phyloP scores from a whole-genome alignment of 2,888 invertebrate genomes.

The Eupithecia abbreviata region DNA sequence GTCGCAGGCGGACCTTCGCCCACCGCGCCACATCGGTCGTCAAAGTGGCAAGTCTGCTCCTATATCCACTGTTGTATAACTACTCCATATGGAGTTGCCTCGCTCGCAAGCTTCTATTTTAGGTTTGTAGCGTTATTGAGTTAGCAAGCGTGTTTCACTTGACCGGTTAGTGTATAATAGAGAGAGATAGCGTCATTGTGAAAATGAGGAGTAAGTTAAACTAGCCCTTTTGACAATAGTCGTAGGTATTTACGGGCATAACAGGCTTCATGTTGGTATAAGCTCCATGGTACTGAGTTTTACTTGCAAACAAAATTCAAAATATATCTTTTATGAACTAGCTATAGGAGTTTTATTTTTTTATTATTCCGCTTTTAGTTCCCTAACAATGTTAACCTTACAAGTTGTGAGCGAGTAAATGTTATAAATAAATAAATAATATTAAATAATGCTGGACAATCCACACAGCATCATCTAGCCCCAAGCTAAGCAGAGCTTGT shows the following conservation, averaged over 20 bases:
- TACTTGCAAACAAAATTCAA: background rate
- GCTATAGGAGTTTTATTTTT: too few species aligned
- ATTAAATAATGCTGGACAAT: too few species aligned
- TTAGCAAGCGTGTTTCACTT: conserved; percentile 16
- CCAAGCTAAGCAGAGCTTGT: too few species aligned
- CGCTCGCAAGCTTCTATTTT: conserved; percentile 12
- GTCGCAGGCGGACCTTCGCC: too few species aligned
- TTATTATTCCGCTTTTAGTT: too few species aligned
- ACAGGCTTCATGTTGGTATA: background rate
- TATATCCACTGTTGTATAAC: conserved; percentile 1
- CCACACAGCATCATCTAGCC: too few species aligned
- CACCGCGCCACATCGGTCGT: too few species aligned
- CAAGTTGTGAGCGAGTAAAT: too few species aligned
- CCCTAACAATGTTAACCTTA: too few species aligned
- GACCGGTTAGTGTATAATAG: conserved; percentile 10
- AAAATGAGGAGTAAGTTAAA: background rate
- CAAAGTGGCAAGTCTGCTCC: conserved; percentile 1
- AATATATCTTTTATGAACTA: too few species aligned
- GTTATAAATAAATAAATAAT: too few species aligned
- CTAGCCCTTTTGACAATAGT: background rate
- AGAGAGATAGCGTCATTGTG: background rate
- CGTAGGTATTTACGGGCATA: background rate
- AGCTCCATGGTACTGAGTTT: background rate
- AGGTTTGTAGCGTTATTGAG: conserved; percentile 21
- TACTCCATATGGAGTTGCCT: conserved; percentile 14